Percentiles rank a stretch among this genome's conserved stretches.
Conservation (phyloP, 1,140 invertebrate species). For the Berghia stephanieae region DNA sequence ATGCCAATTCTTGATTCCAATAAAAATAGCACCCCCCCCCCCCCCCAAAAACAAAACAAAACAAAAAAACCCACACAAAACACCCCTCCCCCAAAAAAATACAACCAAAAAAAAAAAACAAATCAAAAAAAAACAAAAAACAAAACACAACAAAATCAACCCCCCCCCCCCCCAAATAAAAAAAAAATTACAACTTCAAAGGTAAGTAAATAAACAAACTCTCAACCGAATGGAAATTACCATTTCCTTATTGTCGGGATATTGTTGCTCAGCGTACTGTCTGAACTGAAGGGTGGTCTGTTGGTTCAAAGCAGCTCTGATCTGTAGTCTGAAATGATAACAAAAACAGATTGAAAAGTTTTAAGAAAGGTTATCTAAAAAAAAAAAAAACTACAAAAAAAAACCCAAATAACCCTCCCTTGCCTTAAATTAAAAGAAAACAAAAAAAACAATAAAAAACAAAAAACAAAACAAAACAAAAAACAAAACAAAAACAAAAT, state of each 20-base stretch:
- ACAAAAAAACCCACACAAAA: too few species aligned
- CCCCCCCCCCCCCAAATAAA: not conserved
- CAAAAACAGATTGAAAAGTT: not conserved
- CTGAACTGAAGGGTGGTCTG: slow-evolving; percentile 85
- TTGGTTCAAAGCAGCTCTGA: slow-evolving; percentile 95
- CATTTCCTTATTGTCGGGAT: slow-evolving; percentile 88
- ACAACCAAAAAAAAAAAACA: not conserved
- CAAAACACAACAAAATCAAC: not conserved
- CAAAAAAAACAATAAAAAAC: too few species aligned
- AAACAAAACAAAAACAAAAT: too few species aligned
- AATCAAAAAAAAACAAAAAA: not conserved
- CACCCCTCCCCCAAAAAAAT: too few species aligned
- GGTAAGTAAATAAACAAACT: not conserved
- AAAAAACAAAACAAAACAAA: too few species aligned
- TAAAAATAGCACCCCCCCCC: too few species aligned
- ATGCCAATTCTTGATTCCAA: too few species aligned
- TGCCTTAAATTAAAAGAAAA: too few species aligned
- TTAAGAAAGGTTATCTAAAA: too few species aligned
- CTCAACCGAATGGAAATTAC: slow-evolving; percentile 59
- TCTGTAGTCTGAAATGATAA: slow-evolving; percentile 74
- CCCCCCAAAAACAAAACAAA: too few species aligned
- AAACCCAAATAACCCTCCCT: too few species aligned
- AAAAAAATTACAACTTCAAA: not conserved
- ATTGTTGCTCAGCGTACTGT: slow-evolving; percentile 94
- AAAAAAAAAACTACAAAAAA: too few species aligned